Base-by-base conservation (phyloP, 2,113 vertebrate genomes). In the Notarius lentiginosus region DNA sequence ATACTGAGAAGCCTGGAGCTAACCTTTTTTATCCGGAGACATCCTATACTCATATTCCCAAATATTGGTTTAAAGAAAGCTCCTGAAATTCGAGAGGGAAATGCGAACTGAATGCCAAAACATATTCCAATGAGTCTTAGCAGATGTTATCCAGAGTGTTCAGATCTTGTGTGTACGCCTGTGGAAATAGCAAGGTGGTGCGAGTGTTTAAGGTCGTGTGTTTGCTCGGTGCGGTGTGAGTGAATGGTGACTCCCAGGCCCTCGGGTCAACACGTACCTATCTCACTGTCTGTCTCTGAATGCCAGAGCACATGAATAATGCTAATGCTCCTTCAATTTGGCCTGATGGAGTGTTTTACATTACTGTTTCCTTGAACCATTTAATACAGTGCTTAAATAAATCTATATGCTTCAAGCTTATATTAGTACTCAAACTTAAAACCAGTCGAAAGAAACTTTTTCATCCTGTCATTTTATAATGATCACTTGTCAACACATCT, bases 401-500 rank as follows among this genome's bases (percentile, higher is more conserved):
- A 2, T 24, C 20, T 61, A 41, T 14, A 79, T 7, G 15, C n/a
- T 10, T 58, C 30, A 79, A 56, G 17, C 77, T 20, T 79, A 58
- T 15, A 12, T 60, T 60, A 30, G 15, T 60, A 22, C 7, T 60
- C 14, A 75, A 75, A 51, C 22, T 76, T 53, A 4, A 11, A 51
- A 14, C 12, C 5, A 22, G 0, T 80, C 41, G 12, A 72, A 70
- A 34, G 10, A 47, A 60, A 72, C 47, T 41, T 53, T 51, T 47
- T 34, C 5, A 17, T 58, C n/a, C 41, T 15, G 17, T 58, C 41
- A 41, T 22, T 56, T 41, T 81, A 82, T 89, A 89, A 89, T 89
- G 82, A 89, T 70, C 53, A 82, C 86, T 83, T 89, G 77, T 87
- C 88, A 85, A 65, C 63, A 49, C 49, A 66, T 58, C 49, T 84